Conservation (phyloP, 2,113 vertebrate genomes). For the Pedionomus torquatus region DNA sequence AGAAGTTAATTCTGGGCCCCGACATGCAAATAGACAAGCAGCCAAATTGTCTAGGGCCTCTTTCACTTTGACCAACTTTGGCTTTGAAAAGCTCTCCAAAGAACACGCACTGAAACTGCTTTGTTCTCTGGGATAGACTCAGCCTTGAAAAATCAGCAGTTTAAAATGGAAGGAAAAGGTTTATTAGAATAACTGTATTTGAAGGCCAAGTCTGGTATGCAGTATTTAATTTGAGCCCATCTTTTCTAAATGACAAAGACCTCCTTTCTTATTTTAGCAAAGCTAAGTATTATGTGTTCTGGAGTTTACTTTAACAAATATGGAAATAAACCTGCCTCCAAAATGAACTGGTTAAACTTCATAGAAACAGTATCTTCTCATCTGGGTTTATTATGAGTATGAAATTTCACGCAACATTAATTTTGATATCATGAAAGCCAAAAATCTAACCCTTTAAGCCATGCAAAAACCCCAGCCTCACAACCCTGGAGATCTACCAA, state of each 20-base stretch:
- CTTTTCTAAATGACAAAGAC: not conserved
- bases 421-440: not conserved
- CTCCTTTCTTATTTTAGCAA: not conserved
- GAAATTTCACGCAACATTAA: not conserved
- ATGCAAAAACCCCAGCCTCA: fast-evolving
- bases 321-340: not conserved
- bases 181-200: not conserved
- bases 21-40: not conserved
- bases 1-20: not conserved
- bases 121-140: not conserved
- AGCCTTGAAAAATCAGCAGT: not conserved
- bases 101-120: not conserved
- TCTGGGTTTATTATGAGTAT: not conserved
- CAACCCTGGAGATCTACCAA: not conserved
- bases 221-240: not conserved
- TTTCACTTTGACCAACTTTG: not conserved
- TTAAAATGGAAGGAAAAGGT: not conserved
- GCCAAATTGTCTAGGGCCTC: not conserved
- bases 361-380: not conserved
- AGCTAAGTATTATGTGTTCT: not conserved
- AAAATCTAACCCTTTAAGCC: not conserved
- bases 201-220: not conserved
- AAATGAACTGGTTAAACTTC: not conserved
- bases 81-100: not conserved
- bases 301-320: not conserved